These are phyloP conservation scores for Leptothorax acervorum DNA, from an alignment of 2,888 invertebrate genomes.

Conservation along the genomic window DNA sequence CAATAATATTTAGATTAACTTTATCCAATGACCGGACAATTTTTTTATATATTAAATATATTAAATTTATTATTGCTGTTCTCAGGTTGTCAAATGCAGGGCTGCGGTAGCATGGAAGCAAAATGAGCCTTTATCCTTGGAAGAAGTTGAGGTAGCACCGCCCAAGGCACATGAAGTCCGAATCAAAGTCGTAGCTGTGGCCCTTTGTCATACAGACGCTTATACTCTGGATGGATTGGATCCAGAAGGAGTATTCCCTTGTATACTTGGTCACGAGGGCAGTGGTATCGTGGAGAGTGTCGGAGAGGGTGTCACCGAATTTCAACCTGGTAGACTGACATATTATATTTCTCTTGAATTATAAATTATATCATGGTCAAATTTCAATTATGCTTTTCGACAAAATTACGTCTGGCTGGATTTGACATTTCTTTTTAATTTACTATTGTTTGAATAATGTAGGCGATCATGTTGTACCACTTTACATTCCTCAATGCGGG, in stretches of 20 bases:
- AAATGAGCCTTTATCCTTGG: slow-evolving; percentile 95
- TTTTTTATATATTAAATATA: not conserved
- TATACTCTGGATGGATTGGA: slow-evolving; percentile 95
- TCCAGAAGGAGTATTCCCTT: slow-evolving; percentile 96
- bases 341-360: slow-evolving; percentile 22
- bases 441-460: slow-evolving; percentile 32
- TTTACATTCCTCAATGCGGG: slow-evolving; percentile 98
- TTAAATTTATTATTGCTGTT: slow-evolving; percentile 20
- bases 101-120: slow-evolving; percentile 99
- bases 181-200: slow-evolving; percentile 92
- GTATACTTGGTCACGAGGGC: slow-evolving; percentile 98
- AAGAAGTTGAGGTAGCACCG: slow-evolving; percentile 97
- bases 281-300: slow-evolving; percentile 98
- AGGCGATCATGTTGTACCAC: slow-evolving; percentile 98
- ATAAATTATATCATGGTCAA: not conserved
- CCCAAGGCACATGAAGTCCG: slow-evolving; percentile 97
- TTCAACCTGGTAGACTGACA: slow-evolving; percentile 89
- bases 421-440: not conserved
- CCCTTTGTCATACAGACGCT: slow-evolving; percentile 97
- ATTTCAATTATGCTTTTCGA: not conserved
- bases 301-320: slow-evolving; percentile 95
- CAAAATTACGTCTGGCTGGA: not conserved
- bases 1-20: not conserved
- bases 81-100: slow-evolving; percentile 93
- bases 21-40: not conserved